phyloP scores from a whole-genome alignment of 2,888 invertebrate genomes.

The Ochropleura leucogaster region DNA sequence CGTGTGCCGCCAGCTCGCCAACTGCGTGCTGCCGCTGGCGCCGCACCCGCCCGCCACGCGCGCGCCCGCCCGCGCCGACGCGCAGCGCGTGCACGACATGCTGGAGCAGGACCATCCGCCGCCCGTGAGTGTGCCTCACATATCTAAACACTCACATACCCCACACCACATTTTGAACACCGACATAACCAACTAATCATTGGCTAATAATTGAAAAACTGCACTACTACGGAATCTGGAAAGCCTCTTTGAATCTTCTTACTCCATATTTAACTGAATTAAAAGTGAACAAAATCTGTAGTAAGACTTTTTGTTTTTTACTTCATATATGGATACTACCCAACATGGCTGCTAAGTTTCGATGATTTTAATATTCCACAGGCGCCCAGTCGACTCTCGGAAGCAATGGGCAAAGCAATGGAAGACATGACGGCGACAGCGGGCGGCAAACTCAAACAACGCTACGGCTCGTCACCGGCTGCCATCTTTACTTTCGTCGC shows the following conservation, averaged over 20 bases:
- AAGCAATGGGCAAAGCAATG: constrained; percentile 98
- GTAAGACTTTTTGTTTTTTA: too few species aligned
- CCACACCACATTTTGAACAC: too few species aligned
- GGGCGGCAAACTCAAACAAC: constrained; percentile 94
- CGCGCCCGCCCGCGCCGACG: constrained; percentile 79
- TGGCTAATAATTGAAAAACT: too few species aligned
- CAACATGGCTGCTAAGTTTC: too few species aligned
- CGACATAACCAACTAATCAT: background rate
- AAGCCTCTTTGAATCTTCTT: too few species aligned
- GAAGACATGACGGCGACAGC: constrained; percentile 98
- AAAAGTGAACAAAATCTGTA: too few species aligned
- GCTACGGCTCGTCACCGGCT: constrained; percentile 89
- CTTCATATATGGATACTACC: too few species aligned
- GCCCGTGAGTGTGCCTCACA: constrained; percentile 87
- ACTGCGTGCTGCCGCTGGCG: constrained; percentile 95
- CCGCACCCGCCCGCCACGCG: constrained; percentile 82
- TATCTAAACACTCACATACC: too few species aligned
- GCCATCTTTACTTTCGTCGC: constrained; percentile 96
- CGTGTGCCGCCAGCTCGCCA: constrained; percentile 95
- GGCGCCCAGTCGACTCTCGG: constrained; percentile 94
- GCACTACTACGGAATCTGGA: too few species aligned
- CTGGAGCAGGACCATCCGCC: constrained; percentile 92
- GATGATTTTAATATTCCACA: constrained; percentile 69
- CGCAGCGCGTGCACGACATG: constrained; percentile 88
- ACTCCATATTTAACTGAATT: too few species aligned